A percentile compares a stretch with the other conserved stretches of the same genome.
Conservation (phyloP, 2,113 vertebrate genomes). For the Psittacus erithacus region DNA sequence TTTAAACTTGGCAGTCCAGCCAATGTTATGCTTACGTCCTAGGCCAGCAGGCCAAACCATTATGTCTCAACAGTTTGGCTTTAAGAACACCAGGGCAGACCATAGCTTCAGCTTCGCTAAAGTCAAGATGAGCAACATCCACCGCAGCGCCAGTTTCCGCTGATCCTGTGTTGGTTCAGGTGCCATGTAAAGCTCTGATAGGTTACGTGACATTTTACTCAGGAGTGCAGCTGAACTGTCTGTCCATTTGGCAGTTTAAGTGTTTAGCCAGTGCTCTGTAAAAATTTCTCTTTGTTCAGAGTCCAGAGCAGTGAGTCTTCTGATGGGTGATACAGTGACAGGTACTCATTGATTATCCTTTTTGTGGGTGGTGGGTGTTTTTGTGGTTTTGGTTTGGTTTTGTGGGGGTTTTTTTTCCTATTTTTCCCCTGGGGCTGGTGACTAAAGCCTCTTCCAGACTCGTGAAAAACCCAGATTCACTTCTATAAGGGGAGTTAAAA, state of each 20-base stretch:
- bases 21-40: neutral
- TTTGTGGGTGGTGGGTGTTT: neutral
- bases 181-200: neutral
- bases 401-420: neutral
- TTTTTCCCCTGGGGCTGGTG: neutral
- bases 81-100: neutral
- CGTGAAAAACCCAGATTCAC: neutral
- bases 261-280: neutral
- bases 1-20: neutral
- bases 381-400: neutral
- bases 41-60: neutral
- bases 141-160: neutral
- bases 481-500: neutral
- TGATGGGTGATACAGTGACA: neutral
- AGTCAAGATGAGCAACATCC: neutral
- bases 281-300: neutral
- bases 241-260: neutral
- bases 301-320: accelerated
- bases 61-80: neutral
- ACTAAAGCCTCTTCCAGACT: neutral
- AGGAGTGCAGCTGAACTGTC: neutral
- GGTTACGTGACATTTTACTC: neutral
- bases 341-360: neutral
- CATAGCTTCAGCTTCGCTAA: neutral
- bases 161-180: accelerated